phyloP scores from a whole-genome alignment of 1,140 invertebrate species.

The Medauroidea extradentata region DNA sequence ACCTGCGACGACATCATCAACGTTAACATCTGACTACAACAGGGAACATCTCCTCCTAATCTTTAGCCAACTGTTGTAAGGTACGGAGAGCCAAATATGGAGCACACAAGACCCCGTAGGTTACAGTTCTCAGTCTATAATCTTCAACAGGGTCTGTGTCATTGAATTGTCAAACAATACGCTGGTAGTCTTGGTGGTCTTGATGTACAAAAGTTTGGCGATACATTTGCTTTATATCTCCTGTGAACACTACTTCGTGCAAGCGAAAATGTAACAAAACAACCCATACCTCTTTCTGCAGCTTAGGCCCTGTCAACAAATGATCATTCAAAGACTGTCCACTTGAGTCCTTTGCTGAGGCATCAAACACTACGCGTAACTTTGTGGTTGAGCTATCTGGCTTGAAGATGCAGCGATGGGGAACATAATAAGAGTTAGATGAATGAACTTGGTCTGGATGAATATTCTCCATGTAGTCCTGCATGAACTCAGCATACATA shows the following conservation, averaged over 20 bases:
- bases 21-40: no score
- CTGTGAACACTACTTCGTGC: slow-evolving; percentile 15
- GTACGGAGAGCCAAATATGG: no score
- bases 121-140: no score
- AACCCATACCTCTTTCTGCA: slow-evolving; percentile 12
- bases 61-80: no score
- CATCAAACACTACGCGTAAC: slow-evolving; percentile 25
- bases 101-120: no score
- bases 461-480: no score
- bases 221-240: slow-evolving; percentile 27
- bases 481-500: no score
- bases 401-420: slow-evolving; percentile 22
- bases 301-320: slow-evolving; percentile 12
- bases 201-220: not conserved
- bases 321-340: slow-evolving; percentile 20
- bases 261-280: slow-evolving; percentile 12
- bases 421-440: slow-evolving; percentile 1
- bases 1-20: no score
- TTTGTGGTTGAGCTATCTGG: slow-evolving; percentile 16
- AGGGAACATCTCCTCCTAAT: no score
- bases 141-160: no score
- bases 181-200: not conserved
- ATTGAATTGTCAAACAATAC: no score
- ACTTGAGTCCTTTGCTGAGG: slow-evolving; percentile 8
- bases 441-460: no score